These are phyloP conservation scores for Phylloscopus collybita DNA, from an alignment of 2,797 vertebrate genomes.

Conservation along the genomic window DNA sequence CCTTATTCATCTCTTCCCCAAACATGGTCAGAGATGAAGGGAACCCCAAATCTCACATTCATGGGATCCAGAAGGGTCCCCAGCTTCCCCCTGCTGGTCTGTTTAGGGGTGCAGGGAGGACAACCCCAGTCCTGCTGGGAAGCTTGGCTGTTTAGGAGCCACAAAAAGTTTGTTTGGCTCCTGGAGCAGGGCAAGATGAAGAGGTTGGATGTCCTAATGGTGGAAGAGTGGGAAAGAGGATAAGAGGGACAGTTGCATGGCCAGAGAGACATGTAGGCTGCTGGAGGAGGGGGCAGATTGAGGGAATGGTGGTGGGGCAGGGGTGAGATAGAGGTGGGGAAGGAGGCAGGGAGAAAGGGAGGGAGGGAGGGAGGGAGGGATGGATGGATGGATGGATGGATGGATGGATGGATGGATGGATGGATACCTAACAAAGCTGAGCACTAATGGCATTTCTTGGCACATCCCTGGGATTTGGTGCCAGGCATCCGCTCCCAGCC, in stretches of 20 bases:
- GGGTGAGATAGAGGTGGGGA: background rate
- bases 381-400: background rate
- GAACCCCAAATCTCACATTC: background rate
- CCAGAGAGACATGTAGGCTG: background rate
- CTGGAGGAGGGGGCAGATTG: background rate
- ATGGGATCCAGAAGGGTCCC: background rate
- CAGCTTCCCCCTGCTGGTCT: background rate
- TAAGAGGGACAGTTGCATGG: background rate
- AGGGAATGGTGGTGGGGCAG: background rate
- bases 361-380: background rate
- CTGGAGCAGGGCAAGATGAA: background rate
- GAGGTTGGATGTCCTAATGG: background rate
- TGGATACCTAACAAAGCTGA: background rate
- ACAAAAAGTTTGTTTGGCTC: background rate
- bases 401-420: background rate
- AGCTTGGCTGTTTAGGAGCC: background rate
- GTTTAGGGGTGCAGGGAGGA: background rate
- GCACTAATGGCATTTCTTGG: background rate
- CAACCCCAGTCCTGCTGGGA: background rate
- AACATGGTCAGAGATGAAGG: background rate
- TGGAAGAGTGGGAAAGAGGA: background rate
- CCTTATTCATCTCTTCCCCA: background rate
- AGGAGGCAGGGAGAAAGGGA: too few species aligned
- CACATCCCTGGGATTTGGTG: background rate
- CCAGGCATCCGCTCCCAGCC: accelerated